A percentile compares a stretch with the other conserved stretches of the same genome.
Evolutionary conservation across 1,140 invertebrate species (phyloP).

Genomic region (Drosophila insularis): DNA sequence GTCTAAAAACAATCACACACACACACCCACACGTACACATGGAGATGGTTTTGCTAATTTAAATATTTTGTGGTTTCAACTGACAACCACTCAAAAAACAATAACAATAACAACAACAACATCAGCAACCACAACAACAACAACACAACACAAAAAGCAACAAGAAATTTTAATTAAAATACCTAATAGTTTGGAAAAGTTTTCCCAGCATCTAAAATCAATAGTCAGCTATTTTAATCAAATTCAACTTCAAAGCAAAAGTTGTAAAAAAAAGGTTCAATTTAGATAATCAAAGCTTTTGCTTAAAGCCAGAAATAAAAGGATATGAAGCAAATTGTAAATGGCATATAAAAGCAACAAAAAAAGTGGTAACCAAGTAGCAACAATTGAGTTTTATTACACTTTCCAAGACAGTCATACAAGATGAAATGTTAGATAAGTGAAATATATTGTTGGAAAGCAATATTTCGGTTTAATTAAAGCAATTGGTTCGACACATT

Average conservation of each 20-base stretch:
- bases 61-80: conserved; percentile 59
- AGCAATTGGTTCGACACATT: background rate
- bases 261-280: conserved; percentile 45
- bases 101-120: conserved; percentile 4
- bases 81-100: conserved; percentile 33
- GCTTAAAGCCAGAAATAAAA: conserved; percentile 5
- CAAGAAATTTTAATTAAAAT: conserved; percentile 67
- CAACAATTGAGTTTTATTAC: background rate
- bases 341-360: background rate
- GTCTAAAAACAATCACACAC: conserved; percentile 41
- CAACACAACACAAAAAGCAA: conserved; percentile 28
- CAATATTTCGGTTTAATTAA: background rate
- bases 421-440: background rate
- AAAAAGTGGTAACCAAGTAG: background rate
- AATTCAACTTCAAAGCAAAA: conserved; percentile 61
- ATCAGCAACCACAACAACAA: conserved; percentile 6
- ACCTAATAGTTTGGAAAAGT: conserved; percentile 56
- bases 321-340: background rate
- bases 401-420: background rate
- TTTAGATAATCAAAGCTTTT: conserved; percentile 55
- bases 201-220: conserved; percentile 64
- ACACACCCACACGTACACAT: conserved; percentile 19
- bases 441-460: background rate
- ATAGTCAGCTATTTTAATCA: conserved; percentile 71
- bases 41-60: conserved; percentile 53